A percentile compares a stretch with the other conserved stretches of the same genome.
Conservation (phyloP, 2,888 invertebrate genomes). For the Macaria notata region DNA sequence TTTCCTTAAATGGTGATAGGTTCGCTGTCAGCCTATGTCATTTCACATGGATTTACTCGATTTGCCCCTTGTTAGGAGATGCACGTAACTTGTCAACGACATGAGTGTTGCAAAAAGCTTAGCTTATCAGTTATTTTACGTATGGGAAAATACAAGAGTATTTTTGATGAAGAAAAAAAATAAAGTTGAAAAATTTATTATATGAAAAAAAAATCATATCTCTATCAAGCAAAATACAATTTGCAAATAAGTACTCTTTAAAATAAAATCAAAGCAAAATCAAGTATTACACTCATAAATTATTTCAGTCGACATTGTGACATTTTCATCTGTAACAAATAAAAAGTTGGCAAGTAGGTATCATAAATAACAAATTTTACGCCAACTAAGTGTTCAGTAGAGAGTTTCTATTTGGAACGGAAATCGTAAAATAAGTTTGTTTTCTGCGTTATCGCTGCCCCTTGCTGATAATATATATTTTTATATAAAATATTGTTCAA, state of each 20-base stretch:
- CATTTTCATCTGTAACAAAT: constrained; percentile 32
- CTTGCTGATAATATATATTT: background rate
- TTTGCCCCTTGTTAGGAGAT: constrained; percentile 79
- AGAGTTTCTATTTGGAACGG: constrained; percentile 62
- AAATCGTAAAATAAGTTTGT: constrained; percentile 79
- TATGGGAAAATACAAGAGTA: no score
- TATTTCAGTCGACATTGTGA: background rate
- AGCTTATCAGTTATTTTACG: no score
- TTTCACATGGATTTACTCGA: constrained; percentile 67
- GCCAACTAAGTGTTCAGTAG: constrained; percentile 61
- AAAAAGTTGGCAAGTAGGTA: constrained; percentile 63
- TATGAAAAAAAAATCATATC: no score
- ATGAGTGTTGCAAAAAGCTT: constrained; percentile 11
- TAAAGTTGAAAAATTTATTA: no score
- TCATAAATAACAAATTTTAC: constrained; percentile 74
- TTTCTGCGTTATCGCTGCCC: constrained; percentile 60
- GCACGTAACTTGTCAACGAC: constrained; percentile 72
- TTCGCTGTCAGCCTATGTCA: constrained; percentile 79
- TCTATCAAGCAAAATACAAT: no score
- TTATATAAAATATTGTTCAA: no score
- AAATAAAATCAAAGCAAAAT: no score
- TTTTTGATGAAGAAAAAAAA: no score
- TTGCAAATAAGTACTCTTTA: no score
- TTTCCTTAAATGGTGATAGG: background rate
- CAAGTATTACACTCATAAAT: background rate